These are phyloP conservation scores for Hirtodrosophila confusa DNA, from an alignment of 2,888 invertebrate species.

Conservation along the genomic window DNA sequence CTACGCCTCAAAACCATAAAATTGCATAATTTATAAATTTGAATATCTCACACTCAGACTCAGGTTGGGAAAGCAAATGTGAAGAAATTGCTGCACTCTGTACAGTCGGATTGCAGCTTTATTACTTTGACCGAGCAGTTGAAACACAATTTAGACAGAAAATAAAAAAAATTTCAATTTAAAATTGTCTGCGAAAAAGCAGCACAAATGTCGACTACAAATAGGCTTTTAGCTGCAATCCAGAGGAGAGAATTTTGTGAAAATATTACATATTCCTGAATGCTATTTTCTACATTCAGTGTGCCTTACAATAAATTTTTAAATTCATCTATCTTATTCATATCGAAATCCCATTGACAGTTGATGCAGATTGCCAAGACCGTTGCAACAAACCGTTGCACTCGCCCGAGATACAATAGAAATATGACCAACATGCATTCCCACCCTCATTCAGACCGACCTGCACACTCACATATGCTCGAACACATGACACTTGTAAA, in stretches of 20 bases:
- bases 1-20: constrained; percentile 73
- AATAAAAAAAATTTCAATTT: constrained; percentile 15
- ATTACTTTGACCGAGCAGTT: constrained; percentile 51
- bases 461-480: background rate
- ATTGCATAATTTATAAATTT: constrained; percentile 79
- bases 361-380: constrained; percentile 33
- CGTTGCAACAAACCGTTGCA: constrained; percentile 29
- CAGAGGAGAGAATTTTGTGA: constrained; percentile 5
- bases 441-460: too few relatives aligned
- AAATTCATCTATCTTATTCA: constrained; percentile 39
- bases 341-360: constrained; percentile 59
- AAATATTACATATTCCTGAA: constrained; percentile 36
- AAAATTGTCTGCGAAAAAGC: constrained; percentile 12
- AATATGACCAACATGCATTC: constrained; percentile 3
- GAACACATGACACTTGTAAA: constrained; percentile 8
- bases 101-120: constrained; percentile 48
- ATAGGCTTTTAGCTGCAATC: constrained; percentile 4
- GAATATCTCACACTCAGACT: constrained; percentile 61
- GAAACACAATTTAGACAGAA: constrained; percentile 48
- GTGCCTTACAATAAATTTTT: constrained; percentile 1
- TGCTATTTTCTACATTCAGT: constrained; percentile 16
- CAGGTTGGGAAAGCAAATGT: constrained; percentile 4
- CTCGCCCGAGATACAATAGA: constrained; percentile 4
- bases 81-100: constrained; percentile 23
- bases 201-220: constrained; percentile 11